Conservation (phyloP, 2,797 vertebrate genomes). For the Helostoma temminkii region DNA sequence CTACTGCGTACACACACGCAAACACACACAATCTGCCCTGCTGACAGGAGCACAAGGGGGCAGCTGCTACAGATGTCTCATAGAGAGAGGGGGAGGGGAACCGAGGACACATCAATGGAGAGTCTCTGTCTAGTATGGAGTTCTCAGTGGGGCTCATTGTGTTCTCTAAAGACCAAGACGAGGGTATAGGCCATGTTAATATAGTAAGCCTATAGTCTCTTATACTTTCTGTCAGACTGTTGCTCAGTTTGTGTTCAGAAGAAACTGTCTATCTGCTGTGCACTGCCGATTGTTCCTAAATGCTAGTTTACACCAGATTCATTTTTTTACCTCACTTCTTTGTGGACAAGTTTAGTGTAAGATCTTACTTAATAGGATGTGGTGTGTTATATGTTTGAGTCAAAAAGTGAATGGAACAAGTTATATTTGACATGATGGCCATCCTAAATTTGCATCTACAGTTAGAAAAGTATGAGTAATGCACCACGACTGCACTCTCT, state of each 20-base stretch:
- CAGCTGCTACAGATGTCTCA: slow-evolving; percentile 90
- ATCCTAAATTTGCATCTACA: slow-evolving; percentile 3
- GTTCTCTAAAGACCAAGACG: slow-evolving; percentile 79
- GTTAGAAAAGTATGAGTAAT: neutral
- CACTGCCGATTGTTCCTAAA: slow-evolving; percentile 15
- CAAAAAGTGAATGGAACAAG: neutral
- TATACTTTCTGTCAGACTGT: slow-evolving; percentile 41
- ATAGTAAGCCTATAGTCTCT: slow-evolving; percentile 72
- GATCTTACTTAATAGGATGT: neutral
- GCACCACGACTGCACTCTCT: neutral
- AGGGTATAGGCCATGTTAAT: slow-evolving; percentile 75
- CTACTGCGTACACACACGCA: slow-evolving; percentile 62
- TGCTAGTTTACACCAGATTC: neutral
- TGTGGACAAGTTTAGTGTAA: neutral
- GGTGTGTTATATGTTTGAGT: neutral
- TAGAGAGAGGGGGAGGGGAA: slow-evolving; percentile 83
- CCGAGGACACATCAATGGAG: slow-evolving; percentile 85
- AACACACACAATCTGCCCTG: slow-evolving; percentile 73
- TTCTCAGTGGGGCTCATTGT: slow-evolving; percentile 83
- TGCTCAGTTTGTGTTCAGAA: slow-evolving; percentile 49
- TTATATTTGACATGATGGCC: neutral
- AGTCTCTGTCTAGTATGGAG: slow-evolving; percentile 80
- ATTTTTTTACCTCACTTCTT: neutral
- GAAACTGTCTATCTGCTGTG: slow-evolving; percentile 17
- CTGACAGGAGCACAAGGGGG: slow-evolving; percentile 88